Conservation (phyloP, 2,113 vertebrate species). For the Grus americana region DNA sequence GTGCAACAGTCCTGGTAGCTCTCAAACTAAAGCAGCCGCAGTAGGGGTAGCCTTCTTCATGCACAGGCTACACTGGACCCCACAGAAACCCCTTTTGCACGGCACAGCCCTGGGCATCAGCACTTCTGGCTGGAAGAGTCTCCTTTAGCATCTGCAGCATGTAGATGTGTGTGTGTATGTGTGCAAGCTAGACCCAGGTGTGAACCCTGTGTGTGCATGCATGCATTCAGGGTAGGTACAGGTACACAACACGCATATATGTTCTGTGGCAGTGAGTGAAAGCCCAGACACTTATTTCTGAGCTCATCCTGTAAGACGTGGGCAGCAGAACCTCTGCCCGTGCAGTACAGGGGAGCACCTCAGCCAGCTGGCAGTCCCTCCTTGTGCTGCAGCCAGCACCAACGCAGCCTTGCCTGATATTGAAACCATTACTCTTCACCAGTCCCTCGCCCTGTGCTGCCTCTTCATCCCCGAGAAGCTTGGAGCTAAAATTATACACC, state of each 20-base stretch:
- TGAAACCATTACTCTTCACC: conserved; percentile 51
- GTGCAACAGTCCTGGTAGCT: neutral
- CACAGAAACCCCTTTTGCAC: neutral
- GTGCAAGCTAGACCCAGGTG: neutral
- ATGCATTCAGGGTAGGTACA: neutral
- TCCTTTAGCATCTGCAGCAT: neutral
- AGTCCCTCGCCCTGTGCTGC: neutral
- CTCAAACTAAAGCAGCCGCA: neutral
- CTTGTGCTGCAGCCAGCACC: conserved; percentile 40
- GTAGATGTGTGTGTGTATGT: fast-evolving
- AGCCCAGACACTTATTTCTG: neutral
- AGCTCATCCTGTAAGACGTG: neutral
- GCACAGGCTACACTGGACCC: neutral
- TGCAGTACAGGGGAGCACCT: neutral
- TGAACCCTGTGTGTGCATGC: neutral
- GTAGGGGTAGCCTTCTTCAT: neutral
- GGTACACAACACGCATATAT: neutral
- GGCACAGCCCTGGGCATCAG: neutral
- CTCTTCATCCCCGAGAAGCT: conserved; percentile 29
- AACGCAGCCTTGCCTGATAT: conserved; percentile 5
- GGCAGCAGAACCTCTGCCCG: neutral
- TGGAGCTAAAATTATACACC: conserved; percentile 58
- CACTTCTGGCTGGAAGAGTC: neutral
- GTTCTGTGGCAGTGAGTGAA: neutral
- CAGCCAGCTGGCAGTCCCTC: conserved; percentile 48